These are phyloP conservation scores for Grus americana DNA, from an alignment of 2,113 vertebrate genomes.

Conservation along the genomic window DNA sequence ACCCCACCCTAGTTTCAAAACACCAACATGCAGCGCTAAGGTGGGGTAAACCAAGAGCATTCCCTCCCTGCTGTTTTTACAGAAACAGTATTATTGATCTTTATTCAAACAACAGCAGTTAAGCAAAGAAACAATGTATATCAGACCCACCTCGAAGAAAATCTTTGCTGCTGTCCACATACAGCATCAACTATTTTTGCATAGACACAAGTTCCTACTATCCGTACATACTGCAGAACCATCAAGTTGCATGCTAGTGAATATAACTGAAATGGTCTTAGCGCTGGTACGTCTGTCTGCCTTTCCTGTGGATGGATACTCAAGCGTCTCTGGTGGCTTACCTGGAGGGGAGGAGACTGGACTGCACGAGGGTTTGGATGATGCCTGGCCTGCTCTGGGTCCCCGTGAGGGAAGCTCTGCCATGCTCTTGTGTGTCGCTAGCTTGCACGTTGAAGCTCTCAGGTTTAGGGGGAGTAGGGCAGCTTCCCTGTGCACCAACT, in stretches of 20 bases:
- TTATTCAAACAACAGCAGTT: neutral
- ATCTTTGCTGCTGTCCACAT: neutral
- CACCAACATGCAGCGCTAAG: neutral
- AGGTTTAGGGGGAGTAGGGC: neutral
- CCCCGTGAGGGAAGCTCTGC: neutral
- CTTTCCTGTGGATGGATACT: neutral
- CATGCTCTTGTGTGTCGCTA: accelerated
- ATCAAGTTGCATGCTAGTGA: accelerated
- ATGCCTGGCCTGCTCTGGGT: neutral
- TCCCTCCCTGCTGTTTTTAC: neutral
- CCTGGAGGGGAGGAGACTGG: neutral
- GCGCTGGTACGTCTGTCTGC: neutral
- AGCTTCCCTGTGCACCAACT: neutral
- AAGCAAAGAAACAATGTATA: neutral
- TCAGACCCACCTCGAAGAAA: neutral
- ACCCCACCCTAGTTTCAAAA: conserved; percentile 55
- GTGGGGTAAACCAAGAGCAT: neutral
- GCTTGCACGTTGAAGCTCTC: neutral
- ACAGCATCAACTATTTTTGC: neutral
- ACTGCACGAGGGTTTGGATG: neutral
- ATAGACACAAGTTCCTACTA: neutral
- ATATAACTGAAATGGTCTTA: neutral
- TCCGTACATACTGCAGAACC: accelerated
- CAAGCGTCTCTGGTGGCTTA: neutral
- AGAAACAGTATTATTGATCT: neutral